phyloP scores from a whole-genome alignment of 1,140 invertebrate species.

The Drosophila eugracilis region DNA sequence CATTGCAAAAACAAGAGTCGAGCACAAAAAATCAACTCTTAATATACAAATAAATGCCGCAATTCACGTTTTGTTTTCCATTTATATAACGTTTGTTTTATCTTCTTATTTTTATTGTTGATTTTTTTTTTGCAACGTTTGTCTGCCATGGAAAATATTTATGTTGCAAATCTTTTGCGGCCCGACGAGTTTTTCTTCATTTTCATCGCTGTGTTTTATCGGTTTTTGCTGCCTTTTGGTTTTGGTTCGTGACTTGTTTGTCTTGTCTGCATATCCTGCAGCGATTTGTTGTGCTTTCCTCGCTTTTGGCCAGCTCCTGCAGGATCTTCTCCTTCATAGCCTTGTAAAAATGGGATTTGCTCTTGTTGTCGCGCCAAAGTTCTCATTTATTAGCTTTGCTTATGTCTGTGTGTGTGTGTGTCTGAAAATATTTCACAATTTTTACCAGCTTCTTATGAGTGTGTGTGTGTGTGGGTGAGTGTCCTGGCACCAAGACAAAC shows the following conservation, averaged over 20 bases:
- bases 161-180: slow-evolving; percentile 78
- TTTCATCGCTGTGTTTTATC: slow-evolving; percentile 27
- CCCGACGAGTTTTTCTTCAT: slow-evolving; percentile 63
- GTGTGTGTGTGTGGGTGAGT: slow-evolving; percentile 29
- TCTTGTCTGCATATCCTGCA: slow-evolving; percentile 82
- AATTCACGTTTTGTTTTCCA: slow-evolving; percentile 50
- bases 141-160: slow-evolving; percentile 71
- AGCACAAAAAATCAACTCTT: slow-evolving; percentile 66
- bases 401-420: slow-evolving; percentile 36
- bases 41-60: slow-evolving; percentile 78
- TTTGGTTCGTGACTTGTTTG: slow-evolving; percentile 78
- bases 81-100: slow-evolving; percentile 6
- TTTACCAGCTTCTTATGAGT: slow-evolving; percentile 43
- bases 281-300: slow-evolving; percentile 58
- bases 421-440: slow-evolving; percentile 78
- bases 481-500: slow-evolving; percentile 75
- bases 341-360: slow-evolving; percentile 74
- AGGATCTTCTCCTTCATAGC: slow-evolving; percentile 47
- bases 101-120: slow-evolving; percentile 7
- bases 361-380: slow-evolving; percentile 71
- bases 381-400: slow-evolving; percentile 79
- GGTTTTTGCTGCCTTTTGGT: slow-evolving; percentile 17
- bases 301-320: slow-evolving; percentile 22
- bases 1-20: slow-evolving; percentile 19
- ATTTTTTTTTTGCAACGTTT: slow-evolving; percentile 40